Evolutionary conservation across 2,113 vertebrate genomes (phyloP).

Genomic region (Megaleporinus macrocephalus): DNA sequence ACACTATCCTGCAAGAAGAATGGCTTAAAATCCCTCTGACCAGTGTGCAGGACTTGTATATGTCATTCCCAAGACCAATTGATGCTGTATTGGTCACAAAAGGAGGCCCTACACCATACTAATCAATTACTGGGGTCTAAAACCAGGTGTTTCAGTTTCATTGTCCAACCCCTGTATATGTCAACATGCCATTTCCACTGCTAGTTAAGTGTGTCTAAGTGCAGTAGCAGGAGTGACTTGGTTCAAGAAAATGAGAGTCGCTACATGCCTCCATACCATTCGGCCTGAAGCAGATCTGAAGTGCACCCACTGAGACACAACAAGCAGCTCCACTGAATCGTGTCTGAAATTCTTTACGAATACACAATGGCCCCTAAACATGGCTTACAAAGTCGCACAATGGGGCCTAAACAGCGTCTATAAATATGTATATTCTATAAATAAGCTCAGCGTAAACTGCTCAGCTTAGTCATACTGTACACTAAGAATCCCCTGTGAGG

Average conservation of each 20-base stretch:
- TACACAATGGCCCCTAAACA: constrained; percentile 35
- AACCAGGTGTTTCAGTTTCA: no score
- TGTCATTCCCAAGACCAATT: no score
- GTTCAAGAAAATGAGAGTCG: constrained; percentile 41
- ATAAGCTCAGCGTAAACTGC: neutral
- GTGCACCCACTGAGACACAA: neutral
- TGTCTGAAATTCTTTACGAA: constrained; percentile 41
- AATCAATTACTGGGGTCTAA: no score
- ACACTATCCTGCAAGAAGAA: no score
- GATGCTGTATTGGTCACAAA: no score
- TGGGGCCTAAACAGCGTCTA: constrained; percentile 17
- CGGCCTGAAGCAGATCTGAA: constrained; percentile 19
- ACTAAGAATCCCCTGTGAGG: neutral
- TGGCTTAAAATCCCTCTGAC: no score
- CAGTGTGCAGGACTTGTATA: no score
- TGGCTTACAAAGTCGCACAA: constrained; percentile 25
- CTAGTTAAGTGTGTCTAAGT: constrained; percentile 41
- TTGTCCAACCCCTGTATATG: no score
- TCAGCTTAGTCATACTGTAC: constrained; percentile 9
- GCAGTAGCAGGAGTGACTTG: constrained; percentile 1
- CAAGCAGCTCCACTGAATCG: constrained; percentile 23
- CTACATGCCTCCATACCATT: constrained; percentile 27
- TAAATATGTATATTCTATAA: constrained; percentile 27
- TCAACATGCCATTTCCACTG: neutral
- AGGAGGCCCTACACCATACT: no score